Conservation (phyloP, 2,888 invertebrate genomes). For the Sarcophaga variegata region DNA sequence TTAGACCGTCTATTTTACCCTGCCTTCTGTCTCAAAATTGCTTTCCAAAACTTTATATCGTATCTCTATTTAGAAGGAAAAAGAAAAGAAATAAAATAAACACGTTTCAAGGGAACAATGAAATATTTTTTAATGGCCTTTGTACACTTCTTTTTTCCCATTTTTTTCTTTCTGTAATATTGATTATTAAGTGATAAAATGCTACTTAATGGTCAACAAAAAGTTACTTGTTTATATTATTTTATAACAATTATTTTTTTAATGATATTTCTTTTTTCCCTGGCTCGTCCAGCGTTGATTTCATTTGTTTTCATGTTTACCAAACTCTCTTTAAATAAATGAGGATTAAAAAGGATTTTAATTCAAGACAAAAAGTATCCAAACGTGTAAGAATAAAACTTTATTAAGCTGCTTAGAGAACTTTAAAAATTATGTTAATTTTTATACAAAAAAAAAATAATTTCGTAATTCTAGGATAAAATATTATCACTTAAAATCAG, state of each 20-base stretch:
- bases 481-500: neutral
- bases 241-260: neutral
- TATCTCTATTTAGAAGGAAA: too few species aligned
- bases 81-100: constrained; percentile 3
- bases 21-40: neutral
- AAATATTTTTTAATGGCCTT: constrained; percentile 32
- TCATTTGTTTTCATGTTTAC: neutral
- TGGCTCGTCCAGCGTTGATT: too few species aligned
- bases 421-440: constrained; percentile 36
- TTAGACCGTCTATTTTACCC: neutral
- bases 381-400: neutral
- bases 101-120: constrained; percentile 43
- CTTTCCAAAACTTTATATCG: neutral
- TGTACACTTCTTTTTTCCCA: neutral
- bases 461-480: neutral
- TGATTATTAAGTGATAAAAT: constrained; percentile 60
- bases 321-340: constrained; percentile 1
- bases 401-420: constrained; percentile 32
- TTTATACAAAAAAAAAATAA: neutral
- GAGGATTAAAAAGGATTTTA: constrained; percentile 31
- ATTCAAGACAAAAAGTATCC: neutral
- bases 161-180: constrained; percentile 20
- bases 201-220: constrained; percentile 36
- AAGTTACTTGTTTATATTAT: neutral
- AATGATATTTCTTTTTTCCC: too few species aligned